Evolutionary conservation across 2,113 vertebrate species (phyloP), one percentile per base, ranked within the genome.

Genomic region (Fukomys damarensis): DNA sequence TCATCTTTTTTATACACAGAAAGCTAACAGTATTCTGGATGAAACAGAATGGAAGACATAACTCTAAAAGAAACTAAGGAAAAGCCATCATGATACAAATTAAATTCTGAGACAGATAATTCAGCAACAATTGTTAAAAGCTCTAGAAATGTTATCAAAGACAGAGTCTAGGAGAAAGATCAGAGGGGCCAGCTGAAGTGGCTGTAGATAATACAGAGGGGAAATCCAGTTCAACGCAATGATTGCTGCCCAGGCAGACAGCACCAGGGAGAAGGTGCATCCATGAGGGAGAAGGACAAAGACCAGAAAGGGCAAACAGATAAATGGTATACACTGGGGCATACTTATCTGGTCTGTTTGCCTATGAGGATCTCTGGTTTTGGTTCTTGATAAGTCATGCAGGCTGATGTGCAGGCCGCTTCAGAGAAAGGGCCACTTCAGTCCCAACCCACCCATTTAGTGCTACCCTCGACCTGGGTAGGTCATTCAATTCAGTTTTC

Each of bases 21-120:
- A 84, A 96, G 89, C 46, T 46, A 63, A 86, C 38, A 46, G 26
- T 68, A 79, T 94, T 94, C 32, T 46, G 88, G 83, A 84, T 77
- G 46, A 83, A 86, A 26, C 28, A 66, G 94, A 97, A 94, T 49
- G 82, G 92, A 95, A 95, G 56, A 96, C 54, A 90, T 20, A 87
- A 87, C 46, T 90, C 65, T 84, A 87, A 93, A 92, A 52, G 41
- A 89, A 89, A 89, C 1, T 63, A 24, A 88, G 85, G 86, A 83
- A 49, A 58, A 93, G 35, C n/a, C 43, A 94, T 30, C 28, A 66
- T 46, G 41, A 76, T n/a, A 68, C 26, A 65, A 83, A 65, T 46
- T n/a, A 80, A 91, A 59, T 80, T 74, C 52, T 79, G 12, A 94
- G 72, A 83, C 46, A 95, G 56, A 54, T 3, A 80, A 63, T 43